Evolutionary conservation across 2,113 vertebrate species (phyloP), one percentile per base, ranked within the genome.

Genomic region (Gopherus evgoodei): DNA sequence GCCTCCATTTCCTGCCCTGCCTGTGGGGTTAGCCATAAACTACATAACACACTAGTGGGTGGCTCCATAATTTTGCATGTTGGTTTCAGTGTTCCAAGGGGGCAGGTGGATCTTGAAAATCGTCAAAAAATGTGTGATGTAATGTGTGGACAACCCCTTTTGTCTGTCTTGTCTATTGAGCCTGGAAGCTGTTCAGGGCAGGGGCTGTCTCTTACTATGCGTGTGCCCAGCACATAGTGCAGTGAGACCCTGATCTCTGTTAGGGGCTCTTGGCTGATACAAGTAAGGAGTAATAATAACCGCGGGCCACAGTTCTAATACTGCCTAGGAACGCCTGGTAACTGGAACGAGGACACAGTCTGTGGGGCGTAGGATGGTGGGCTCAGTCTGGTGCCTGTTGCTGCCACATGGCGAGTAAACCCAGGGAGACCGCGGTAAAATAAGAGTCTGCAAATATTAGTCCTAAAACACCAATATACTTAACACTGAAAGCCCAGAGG

Each of bases 391-490:
- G 7, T n/a, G 62, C 17, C n/a, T 10, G 29, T 38, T 72, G n/a
- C n/a, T 38, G 19, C 19, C 21, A n/a, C 29, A 25, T 31, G 72
- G 90, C 14, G 35, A 42, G 42, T 21, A 8, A 16, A n/a, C 50
- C 88, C 44, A 29, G 11, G 5, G 62, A 35, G 84, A 76, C 50
- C 11, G 2, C 62, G 11, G 31, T 25, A 19, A 29, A 24, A 25
- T 5, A 82, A 50, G n/a, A 38, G 62, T 79, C n/a, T 52, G 42
- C 76, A 78, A 38, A 54, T 50, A 13, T 65, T 88, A 4, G 7
- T 80, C 56, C 79, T 50, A 44, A 21, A 90, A 52, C 5, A 0
- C n/a, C 0, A 0, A 56, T 47, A 10, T 56, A 11, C 57, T 90
- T 81, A 50, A 16, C 24, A 54, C 52, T 6, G 0, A 84, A 1